Percentiles rank a stretch among this genome's conserved stretches.
These are phyloP conservation scores for Anarsia innoxiella DNA, from an alignment of 2,888 invertebrate genomes.

Conservation along the genomic window DNA sequence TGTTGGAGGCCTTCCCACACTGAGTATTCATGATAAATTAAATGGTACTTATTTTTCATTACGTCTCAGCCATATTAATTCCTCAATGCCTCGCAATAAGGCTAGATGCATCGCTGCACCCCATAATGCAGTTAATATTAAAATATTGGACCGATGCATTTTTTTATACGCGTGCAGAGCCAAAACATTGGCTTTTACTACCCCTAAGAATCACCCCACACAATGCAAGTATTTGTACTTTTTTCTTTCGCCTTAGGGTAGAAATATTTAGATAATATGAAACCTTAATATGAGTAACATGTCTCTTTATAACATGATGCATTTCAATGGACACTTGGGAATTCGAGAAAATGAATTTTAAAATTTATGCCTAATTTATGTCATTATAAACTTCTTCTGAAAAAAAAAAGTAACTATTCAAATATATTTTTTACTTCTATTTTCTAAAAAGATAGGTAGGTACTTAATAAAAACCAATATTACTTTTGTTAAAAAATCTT, in stretches of 20 bases:
- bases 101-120: conserved; percentile 53
- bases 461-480: too few relatives aligned
- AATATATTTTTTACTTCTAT: too few relatives aligned
- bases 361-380: too few relatives aligned
- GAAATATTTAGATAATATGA: conserved; percentile 52
- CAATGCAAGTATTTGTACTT: conserved; percentile 72
- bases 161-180: conserved; percentile 53
- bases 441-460: too few relatives aligned
- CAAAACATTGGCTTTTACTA: conserved; percentile 66
- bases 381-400: too few relatives aligned
- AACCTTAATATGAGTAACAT: conserved; percentile 37
- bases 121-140: conserved; percentile 71
- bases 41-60: too few relatives aligned
- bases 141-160: conserved; percentile 73
- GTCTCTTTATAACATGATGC: conserved; percentile 20
- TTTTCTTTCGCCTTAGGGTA: conserved; percentile 43
- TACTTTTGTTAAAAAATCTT: too few relatives aligned
- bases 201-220: conserved; percentile 52
- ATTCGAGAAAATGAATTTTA: too few relatives aligned
- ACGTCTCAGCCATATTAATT: conserved; percentile 39
- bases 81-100: conserved; percentile 31
- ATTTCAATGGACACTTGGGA: neutral
- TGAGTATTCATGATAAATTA: too few relatives aligned
- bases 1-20: too few relatives aligned
- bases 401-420: too few relatives aligned